Evolutionary conservation across 2,888 invertebrate species (phyloP), one percentile per base, ranked within the genome.

Genomic region (Brachylomia viminalis): DNA sequence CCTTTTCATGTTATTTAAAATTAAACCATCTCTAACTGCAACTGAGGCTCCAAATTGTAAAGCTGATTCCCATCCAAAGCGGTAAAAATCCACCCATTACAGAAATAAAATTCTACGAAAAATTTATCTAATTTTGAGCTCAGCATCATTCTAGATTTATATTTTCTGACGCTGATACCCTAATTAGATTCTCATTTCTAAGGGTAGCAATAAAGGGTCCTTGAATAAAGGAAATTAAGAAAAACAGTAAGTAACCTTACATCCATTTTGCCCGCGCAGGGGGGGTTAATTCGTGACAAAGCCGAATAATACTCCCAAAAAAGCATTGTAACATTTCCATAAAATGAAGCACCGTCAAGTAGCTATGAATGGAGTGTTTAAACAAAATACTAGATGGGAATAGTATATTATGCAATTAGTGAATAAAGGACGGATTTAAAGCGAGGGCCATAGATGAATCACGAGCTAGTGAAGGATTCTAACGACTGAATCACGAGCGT

Each of bases 161-260:
- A 38, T 77, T 77, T 47, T 17, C 20, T 54, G 38, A 77, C 6
- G 33, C 27, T 27, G 33, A 27, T 61, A 49, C 3, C 1, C n/a
- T 47, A 54, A 47, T 47, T 23, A 66, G 23, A 58, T 76, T 77
- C 58, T 20, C 1, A 54, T 27, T 56, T 65, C 0, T 45, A 64
- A 47, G 17, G 20, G 7, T 49, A 0, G 7, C 1, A 17, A 17
- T 47, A 15, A 47, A 15, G 42, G 42, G 42, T 1, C 33, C 4
- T 17, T 42, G n/a, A 42, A 64, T 27, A 64, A 42, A 17, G 27
- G 7, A 45, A 27, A 27, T 10, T 5, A 64, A 42, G n/a, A n/a
- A n/a, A n/a, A n/a, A n/a, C n/a, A n/a, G 20, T 42, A 47, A 47
- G 15, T 15, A 20, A 27, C 42, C 20, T 59, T 33, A 11, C 20